A percentile compares a stretch with the other conserved stretches of the same genome.
Evolutionary conservation across 2,797 vertebrate genomes (phyloP).

Genomic region (Staurois parvus): DNA sequence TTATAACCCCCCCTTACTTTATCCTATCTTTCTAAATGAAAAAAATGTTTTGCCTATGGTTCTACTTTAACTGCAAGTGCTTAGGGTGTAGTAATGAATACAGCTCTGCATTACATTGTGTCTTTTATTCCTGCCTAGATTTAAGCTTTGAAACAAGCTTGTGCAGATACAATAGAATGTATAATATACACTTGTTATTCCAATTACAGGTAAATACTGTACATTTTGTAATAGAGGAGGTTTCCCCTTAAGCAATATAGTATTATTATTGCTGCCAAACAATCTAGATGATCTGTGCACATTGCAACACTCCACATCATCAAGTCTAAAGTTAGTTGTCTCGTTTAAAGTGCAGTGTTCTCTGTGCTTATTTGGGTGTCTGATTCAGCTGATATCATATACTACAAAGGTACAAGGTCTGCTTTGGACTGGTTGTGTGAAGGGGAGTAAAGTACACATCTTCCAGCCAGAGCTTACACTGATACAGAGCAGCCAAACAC

Average conservation of each 20-base stretch:
- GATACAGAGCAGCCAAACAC: not conserved
- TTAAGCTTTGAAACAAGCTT: no score
- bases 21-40: no score
- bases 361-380: constrained; percentile 56
- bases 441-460: constrained; percentile 34
- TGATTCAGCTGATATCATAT: constrained; percentile 48
- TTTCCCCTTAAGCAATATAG: not conserved
- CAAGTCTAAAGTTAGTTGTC: constrained; percentile 66
- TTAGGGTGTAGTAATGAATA: no score
- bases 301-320: constrained; percentile 62
- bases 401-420: constrained; percentile 36
- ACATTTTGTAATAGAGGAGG: no score
- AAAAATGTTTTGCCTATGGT: no score
- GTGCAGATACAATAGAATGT: no score
- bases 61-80: no score
- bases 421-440: constrained; percentile 24
- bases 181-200: no score
- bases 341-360: constrained; percentile 60
- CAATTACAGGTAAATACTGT: no score
- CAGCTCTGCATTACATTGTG: no score
- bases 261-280: not conserved
- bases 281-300: constrained; percentile 63
- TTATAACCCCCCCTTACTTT: no score
- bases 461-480: not conserved
- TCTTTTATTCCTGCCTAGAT: no score